A percentile compares a stretch with the other conserved stretches of the same genome.
Conservation (phyloP, 1,140 invertebrate species). For the Uloborus diversus region DNA sequence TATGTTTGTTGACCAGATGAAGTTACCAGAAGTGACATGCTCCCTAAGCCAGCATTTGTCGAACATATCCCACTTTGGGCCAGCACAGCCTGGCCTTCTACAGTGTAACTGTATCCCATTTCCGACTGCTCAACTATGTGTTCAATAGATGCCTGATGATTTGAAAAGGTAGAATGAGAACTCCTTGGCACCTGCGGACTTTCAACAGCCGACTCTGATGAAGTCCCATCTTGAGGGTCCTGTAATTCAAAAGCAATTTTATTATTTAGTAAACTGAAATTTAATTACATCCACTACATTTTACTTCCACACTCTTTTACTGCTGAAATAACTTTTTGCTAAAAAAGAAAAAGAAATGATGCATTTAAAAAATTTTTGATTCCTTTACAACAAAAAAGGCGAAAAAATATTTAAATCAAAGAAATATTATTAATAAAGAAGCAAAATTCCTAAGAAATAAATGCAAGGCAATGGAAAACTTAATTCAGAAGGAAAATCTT, state of each 20-base stretch:
- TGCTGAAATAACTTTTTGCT: too few species aligned
- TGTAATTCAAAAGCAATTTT: not conserved
- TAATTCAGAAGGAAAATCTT: too few species aligned
- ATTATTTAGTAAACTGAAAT: not conserved
- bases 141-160: conserved; percentile 10
- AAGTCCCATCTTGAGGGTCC: conserved; percentile 51
- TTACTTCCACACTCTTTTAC: too few species aligned
- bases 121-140: conserved; percentile 31
- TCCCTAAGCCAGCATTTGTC: conserved; percentile 11
- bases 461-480: too few species aligned
- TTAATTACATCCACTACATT: not conserved
- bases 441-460: too few species aligned
- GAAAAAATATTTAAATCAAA: too few species aligned
- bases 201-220: conserved; percentile 54
- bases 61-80: conserved; percentile 23
- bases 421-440: too few species aligned
- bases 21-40: conserved; percentile 20
- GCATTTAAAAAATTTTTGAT: too few species aligned
- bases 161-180: conserved; percentile 14
- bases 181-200: conserved; percentile 44
- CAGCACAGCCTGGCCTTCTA: conserved; percentile 13
- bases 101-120: conserved; percentile 40
- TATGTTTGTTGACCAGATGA: conserved; percentile 23
- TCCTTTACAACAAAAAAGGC: too few species aligned
- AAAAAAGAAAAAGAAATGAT: too few species aligned